phyloP scores from a whole-genome alignment of 1,140 invertebrate genomes.

The Acyrthosiphon pisum region DNA sequence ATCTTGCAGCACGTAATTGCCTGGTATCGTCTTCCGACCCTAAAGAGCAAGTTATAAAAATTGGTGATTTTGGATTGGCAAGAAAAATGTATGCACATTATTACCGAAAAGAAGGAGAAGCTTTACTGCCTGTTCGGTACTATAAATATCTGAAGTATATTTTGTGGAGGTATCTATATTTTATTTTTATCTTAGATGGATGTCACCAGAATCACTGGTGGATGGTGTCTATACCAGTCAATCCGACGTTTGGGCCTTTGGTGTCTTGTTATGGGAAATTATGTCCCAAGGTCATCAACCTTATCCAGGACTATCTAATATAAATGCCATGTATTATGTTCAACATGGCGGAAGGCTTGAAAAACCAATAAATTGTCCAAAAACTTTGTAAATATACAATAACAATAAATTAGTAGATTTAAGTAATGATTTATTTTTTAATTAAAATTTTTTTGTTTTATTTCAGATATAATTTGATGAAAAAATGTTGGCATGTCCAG shows the following conservation, averaged over 20 bases:
- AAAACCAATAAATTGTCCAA: constrained; percentile 82
- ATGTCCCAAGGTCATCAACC: constrained; percentile 94
- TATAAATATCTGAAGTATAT: not conserved
- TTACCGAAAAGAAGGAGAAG: constrained; percentile 89
- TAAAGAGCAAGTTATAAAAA: constrained; percentile 74
- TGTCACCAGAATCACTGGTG: constrained; percentile 91
- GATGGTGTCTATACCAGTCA: constrained; percentile 95
- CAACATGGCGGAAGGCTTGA: constrained; percentile 82
- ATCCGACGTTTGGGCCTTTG: constrained; percentile 96
- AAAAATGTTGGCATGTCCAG: constrained; percentile 80
- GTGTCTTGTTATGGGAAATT: constrained; percentile 96
- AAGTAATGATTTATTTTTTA: too few species aligned
- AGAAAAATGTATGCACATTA: constrained; percentile 96
- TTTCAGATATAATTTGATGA: constrained; percentile 77
- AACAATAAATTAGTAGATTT: not conserved
- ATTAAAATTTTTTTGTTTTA: too few species aligned
- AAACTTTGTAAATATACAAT: constrained; percentile 72
- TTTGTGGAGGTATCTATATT: not conserved
- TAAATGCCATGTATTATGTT: constrained; percentile 90
- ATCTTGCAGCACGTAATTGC: constrained; percentile 93
- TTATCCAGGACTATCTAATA: constrained; percentile 89
- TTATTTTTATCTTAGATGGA: constrained; percentile 70
- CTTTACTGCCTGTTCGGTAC: constrained; percentile 69
- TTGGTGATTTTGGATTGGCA: constrained; percentile 94
- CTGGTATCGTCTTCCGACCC: constrained; percentile 69